A percentile compares a stretch with the other conserved stretches of the same genome.
Conservation (phyloP, 2,797 vertebrate genomes). For the Falco columbarius region DNA sequence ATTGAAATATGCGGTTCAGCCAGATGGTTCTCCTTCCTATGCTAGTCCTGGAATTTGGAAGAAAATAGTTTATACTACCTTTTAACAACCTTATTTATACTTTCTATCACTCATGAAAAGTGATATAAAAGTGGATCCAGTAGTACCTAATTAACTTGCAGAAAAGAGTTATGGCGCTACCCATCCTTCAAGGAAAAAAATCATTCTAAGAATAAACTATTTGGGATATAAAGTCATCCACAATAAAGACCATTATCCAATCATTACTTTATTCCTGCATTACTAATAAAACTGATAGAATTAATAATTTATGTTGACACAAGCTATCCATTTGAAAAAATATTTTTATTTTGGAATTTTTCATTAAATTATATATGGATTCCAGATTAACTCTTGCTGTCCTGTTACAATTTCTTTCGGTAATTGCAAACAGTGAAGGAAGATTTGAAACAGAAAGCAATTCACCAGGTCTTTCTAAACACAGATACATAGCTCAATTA, state of each 20-base stretch:
- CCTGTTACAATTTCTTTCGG: neutral
- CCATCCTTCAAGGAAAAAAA: neutral
- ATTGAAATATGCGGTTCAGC: neutral
- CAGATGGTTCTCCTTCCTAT: neutral
- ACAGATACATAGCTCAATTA: neutral
- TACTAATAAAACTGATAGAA: neutral
- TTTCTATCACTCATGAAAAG: neutral
- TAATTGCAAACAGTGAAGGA: neutral
- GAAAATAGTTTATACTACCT: neutral
- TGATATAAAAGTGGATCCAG: neutral
- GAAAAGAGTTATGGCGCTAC: neutral
- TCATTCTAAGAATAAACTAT: neutral
- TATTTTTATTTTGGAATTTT: neutral
- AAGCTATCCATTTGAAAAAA: neutral
- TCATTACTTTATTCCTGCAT: neutral
- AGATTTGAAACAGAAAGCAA: neutral
- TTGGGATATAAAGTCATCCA: neutral
- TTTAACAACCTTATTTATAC: neutral
- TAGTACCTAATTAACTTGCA: neutral
- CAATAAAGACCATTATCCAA: neutral
- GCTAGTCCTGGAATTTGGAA: neutral
- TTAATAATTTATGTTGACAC: neutral
- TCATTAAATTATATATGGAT: neutral
- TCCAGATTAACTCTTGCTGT: neutral
- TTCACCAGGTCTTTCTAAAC: neutral